Conservation (phyloP, 2,113 vertebrate genomes). For the Cynopterus brachyotis region DNA sequence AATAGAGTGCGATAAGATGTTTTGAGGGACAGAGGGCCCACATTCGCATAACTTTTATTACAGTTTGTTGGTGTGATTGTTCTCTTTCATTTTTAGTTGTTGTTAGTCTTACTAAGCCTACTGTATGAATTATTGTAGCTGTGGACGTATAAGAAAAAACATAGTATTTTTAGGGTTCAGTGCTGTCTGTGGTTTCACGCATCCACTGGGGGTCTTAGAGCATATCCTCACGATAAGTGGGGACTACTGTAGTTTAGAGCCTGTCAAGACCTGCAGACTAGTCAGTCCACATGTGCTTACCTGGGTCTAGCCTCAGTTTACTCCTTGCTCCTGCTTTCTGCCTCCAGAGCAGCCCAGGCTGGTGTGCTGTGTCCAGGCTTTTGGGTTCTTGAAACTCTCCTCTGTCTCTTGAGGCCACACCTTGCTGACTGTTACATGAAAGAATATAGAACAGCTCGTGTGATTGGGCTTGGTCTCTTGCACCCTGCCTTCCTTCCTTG, state of each 20-base stretch:
- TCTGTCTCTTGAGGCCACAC: not conserved
- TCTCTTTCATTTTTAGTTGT: not conserved
- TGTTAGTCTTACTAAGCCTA: not conserved
- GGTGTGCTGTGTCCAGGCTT: not conserved
- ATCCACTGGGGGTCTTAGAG: not conserved
- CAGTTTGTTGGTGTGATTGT: not conserved
- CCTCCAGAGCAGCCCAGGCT: not conserved
- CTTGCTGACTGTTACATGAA: not conserved
- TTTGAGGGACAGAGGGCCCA: not conserved
- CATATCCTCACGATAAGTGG: not conserved
- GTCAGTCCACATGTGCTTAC: not conserved
- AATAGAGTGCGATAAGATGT: not conserved
- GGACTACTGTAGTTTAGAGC: not conserved
- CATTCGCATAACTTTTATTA: not conserved
- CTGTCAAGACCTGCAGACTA: not conserved
- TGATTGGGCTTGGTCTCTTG: not conserved
- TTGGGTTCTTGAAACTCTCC: not conserved
- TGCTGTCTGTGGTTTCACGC: not conserved
- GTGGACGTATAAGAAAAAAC: not conserved
- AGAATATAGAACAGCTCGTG: not conserved
- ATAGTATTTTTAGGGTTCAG: not conserved
- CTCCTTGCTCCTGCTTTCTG: not conserved
- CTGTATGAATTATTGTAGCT: not conserved
- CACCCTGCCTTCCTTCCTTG: not conserved
- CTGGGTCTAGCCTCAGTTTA: not conserved